phyloP scores from a whole-genome alignment of 2,797 vertebrate genomes.

The Gobionotothen gibberifrons region DNA sequence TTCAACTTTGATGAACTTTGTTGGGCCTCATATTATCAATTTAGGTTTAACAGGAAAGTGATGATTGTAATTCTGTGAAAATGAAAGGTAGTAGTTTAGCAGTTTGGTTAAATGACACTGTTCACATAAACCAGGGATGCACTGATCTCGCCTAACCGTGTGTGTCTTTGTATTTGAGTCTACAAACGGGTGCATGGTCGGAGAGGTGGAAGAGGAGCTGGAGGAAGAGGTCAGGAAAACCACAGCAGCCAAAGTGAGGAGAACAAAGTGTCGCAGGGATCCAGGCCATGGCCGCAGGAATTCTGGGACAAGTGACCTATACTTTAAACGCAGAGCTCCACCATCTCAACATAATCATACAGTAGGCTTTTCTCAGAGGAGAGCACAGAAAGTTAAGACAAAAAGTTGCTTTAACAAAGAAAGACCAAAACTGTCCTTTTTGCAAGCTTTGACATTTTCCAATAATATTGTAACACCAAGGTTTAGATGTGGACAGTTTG shows the following conservation, averaged over 20 bases:
- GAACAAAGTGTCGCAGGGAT: conserved; percentile 79
- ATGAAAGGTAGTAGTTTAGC: conserved; percentile 33
- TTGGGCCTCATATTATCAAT: too few species aligned
- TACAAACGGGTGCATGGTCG: conserved; percentile 45
- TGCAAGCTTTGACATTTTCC: conserved; percentile 39
- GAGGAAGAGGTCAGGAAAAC: conserved; percentile 80
- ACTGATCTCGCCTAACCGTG: conserved; percentile 49
- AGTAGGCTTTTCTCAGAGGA: conserved; percentile 56
- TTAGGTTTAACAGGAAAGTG: too few species aligned
- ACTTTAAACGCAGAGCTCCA: conserved; percentile 71
- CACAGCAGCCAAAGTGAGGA: conserved; percentile 70
- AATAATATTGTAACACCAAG: conserved; percentile 23
- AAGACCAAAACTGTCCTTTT: conserved; percentile 2
- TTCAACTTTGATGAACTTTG: background rate
- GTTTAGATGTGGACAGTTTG: conserved; percentile 36
- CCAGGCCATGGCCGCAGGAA: conserved; percentile 77
- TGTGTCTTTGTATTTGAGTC: conserved; percentile 30
- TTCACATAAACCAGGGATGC: conserved; percentile 30
- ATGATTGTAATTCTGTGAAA: conserved; percentile 7
- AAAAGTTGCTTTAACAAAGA: conserved; percentile 36
- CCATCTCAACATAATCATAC: conserved; percentile 76
- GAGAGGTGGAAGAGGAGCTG: conserved; percentile 59
- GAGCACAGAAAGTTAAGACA: conserved; percentile 42
- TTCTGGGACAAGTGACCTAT: conserved; percentile 84
- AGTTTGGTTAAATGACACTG: conserved; percentile 42